Evolutionary conservation across 2,113 vertebrate species (phyloP).

Genomic region (Nerophis lumbriciformis): DNA sequence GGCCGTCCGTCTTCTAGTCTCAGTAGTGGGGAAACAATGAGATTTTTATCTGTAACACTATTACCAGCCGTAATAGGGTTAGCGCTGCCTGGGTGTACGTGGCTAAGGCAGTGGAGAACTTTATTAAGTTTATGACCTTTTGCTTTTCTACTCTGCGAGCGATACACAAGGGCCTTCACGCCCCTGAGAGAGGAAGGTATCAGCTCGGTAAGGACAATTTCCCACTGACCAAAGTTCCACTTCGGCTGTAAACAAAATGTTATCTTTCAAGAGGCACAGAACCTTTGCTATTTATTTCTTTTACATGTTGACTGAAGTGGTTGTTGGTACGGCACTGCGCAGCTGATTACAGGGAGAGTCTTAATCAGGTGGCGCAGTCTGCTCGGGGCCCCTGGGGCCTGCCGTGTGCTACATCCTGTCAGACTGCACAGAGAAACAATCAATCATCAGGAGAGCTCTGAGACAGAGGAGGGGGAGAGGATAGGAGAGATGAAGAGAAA

Average conservation of each 20-base stretch:
- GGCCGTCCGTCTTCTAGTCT: slow-evolving; percentile 48
- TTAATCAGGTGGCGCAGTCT: slow-evolving; percentile 87
- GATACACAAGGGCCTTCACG: slow-evolving; percentile 67
- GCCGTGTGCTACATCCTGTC: slow-evolving; percentile 85
- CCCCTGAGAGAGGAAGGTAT: slow-evolving; percentile 60
- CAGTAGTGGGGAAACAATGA: slow-evolving; percentile 59
- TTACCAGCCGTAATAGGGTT: slow-evolving; percentile 66
- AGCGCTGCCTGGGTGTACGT: slow-evolving; percentile 59
- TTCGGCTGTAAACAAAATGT: slow-evolving; percentile 50
- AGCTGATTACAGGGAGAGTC: slow-evolving; percentile 84
- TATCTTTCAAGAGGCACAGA: slow-evolving; percentile 65
- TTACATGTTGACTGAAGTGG: slow-evolving; percentile 62
- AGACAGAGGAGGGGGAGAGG: slow-evolving; percentile 52
- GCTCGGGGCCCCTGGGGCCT: slow-evolving; percentile 80
- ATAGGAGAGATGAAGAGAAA: slow-evolving; percentile 45
- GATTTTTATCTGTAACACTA: slow-evolving; percentile 69
- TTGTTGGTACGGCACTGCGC: slow-evolving; percentile 63
- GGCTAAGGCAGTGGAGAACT: slow-evolving; percentile 67
- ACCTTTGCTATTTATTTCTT: slow-evolving; percentile 56
- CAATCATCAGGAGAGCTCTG: slow-evolving; percentile 82
- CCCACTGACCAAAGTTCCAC: slow-evolving; percentile 31
- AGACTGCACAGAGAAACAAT: slow-evolving; percentile 89
- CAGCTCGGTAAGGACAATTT: slow-evolving; percentile 42
- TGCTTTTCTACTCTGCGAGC: slow-evolving; percentile 66
- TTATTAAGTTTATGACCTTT: slow-evolving; percentile 69